Evolutionary conservation across 1,140 invertebrate species (phyloP).

Genomic region (Marisa cornuarietis): DNA sequence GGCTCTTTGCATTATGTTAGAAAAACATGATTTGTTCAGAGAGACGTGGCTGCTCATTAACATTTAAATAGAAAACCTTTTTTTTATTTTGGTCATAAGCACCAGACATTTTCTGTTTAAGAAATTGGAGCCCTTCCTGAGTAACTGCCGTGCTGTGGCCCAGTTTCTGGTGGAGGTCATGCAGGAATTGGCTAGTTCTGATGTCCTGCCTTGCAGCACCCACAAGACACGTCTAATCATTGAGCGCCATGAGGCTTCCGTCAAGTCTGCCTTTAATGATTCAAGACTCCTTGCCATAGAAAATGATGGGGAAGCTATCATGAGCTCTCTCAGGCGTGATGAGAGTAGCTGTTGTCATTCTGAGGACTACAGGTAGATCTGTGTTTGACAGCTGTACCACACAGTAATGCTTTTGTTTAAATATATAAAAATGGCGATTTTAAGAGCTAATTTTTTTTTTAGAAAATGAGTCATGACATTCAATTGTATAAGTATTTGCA

Average conservation of each 20-base stretch:
- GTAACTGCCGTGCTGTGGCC: constrained; percentile 51
- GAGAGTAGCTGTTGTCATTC: constrained; percentile 48
- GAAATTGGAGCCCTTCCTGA: constrained; percentile 62
- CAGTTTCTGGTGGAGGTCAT: constrained; percentile 56
- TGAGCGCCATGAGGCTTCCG: constrained; percentile 51
- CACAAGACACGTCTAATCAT: constrained; percentile 51
- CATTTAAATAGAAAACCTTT: background rate
- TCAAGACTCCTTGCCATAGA: constrained; percentile 52
- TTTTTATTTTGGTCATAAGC: background rate
- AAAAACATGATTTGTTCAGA: background rate
- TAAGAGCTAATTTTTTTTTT: too few species aligned
- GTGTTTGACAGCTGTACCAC: background rate
- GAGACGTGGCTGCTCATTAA: background rate
- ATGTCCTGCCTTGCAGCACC: constrained; percentile 41
- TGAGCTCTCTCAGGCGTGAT: constrained; percentile 50
- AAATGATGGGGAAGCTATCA: constrained; percentile 55
- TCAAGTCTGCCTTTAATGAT: constrained; percentile 56
- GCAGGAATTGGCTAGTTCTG: constrained; percentile 47
- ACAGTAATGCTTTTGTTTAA: background rate
- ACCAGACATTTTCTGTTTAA: constrained; percentile 32
- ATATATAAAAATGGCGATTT: too few species aligned
- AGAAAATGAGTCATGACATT: too few species aligned
- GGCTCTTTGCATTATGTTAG: background rate
- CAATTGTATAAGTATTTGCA: too few species aligned
- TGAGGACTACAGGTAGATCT: constrained; percentile 56